Evolutionary conservation across 2,797 vertebrate species (phyloP).

Genomic region (Pitangus sulphuratus): DNA sequence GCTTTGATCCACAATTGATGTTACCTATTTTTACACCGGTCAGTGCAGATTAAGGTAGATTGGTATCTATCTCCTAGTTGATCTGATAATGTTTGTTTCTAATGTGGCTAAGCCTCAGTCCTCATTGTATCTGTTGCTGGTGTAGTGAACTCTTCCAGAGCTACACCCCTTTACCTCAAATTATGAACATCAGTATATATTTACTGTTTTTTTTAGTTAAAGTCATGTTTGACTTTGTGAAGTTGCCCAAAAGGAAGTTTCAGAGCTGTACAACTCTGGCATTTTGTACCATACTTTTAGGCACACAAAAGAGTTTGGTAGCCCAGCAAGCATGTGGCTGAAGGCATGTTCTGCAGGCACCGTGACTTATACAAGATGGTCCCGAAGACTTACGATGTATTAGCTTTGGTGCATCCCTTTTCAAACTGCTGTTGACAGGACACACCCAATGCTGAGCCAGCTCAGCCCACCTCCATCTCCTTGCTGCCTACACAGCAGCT

Average conservation of each 20-base stretch:
- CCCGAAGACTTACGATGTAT: accelerated
- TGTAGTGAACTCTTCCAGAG: neutral
- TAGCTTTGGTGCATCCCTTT: neutral
- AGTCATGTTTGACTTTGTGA: neutral
- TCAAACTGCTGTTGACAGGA: neutral
- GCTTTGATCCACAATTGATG: neutral
- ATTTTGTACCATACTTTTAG: neutral
- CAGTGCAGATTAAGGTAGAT: neutral
- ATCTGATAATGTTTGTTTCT: neutral
- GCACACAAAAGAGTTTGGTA: neutral
- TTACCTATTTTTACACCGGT: neutral
- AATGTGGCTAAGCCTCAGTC: neutral
- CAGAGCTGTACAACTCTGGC: neutral
- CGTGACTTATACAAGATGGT: neutral
- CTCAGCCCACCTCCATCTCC: neutral
- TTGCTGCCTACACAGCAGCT: slow-evolving; percentile 27
- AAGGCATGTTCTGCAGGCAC: neutral
- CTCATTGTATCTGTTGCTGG: accelerated
- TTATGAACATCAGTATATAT: neutral
- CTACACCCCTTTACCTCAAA: neutral
- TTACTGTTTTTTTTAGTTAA: neutral
- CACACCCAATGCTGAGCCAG: neutral
- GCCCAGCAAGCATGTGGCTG: neutral
- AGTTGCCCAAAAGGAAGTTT: neutral
- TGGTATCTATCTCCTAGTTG: neutral